Conservation (phyloP, 2,888 invertebrate genomes). For the Octodonta nipae region DNA sequence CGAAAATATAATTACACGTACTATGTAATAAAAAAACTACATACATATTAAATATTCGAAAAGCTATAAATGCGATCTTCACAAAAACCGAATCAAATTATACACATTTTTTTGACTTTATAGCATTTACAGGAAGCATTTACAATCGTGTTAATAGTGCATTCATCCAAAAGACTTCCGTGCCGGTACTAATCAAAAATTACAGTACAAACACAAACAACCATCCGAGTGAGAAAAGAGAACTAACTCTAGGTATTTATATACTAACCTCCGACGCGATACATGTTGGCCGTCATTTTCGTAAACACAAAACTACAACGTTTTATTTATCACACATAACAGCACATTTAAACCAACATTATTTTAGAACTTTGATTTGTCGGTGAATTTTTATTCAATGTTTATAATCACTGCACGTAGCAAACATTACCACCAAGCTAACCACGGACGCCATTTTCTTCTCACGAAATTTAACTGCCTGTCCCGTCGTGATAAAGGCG, state of each 20-base stretch:
- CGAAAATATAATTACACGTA: too few relatives aligned
- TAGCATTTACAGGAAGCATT: too few relatives aligned
- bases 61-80: too few relatives aligned
- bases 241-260: constrained; percentile 17
- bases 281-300: constrained; percentile 94
- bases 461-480: too few relatives aligned
- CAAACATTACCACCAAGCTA: constrained; percentile 34
- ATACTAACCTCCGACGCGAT: constrained; percentile 90
- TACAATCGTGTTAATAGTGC: too few relatives aligned
- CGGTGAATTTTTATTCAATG: constrained; percentile 32
- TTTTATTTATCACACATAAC: constrained; percentile 49
- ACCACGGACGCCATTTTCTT: constrained; percentile 38
- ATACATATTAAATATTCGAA: too few relatives aligned
- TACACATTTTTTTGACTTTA: too few relatives aligned
- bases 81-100: too few relatives aligned
- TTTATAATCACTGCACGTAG: constrained; percentile 28
- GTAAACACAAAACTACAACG: constrained; percentile 46
- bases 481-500: too few relatives aligned
- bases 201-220: not conserved
- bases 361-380: constrained; percentile 17
- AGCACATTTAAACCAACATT: constrained; percentile 28
- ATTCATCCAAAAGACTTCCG: too few relatives aligned
- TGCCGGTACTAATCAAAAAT: too few relatives aligned
- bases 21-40: too few relatives aligned
- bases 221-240: constrained; percentile 28